phyloP scores from a whole-genome alignment of 2,888 invertebrate genomes.

The Rhagophthalmus giganteus region DNA sequence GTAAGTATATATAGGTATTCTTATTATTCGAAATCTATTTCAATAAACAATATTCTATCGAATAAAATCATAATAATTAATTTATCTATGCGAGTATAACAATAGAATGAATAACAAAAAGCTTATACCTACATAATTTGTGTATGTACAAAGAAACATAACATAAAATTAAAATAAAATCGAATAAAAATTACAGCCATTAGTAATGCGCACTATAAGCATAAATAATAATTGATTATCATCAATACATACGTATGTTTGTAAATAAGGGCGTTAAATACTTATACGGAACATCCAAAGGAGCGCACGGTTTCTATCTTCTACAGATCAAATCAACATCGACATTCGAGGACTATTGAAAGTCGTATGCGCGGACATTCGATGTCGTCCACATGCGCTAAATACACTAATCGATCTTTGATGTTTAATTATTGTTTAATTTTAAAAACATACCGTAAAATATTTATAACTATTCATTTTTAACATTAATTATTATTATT shows the following conservation, averaged over 20 bases:
- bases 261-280: constrained; percentile 4
- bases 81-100: not conserved
- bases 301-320: constrained; percentile 15
- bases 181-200: too few species aligned
- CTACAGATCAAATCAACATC: constrained; percentile 10
- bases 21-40: too few species aligned
- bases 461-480: not conserved
- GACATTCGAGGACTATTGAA: constrained; percentile 31
- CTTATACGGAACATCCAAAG: constrained; percentile 6
- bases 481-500: too few species aligned
- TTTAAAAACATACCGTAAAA: not conserved
- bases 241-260: constrained; percentile 10
- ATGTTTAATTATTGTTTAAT: not conserved
- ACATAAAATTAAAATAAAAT: not conserved
- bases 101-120: not conserved
- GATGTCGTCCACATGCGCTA: constrained; percentile 26
- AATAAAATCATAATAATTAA: not conserved
- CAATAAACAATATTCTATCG: not conserved
- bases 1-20: too few species aligned
- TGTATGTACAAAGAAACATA: not conserved
- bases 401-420: constrained; percentile 24
- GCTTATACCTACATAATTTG: not conserved
- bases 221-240: not conserved
- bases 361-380: constrained; percentile 31
- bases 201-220: too few species aligned